Evolutionary conservation across 92 coral and sea anemone species (phyloP).

Genomic region (Umimayanthus kanabou): DNA sequence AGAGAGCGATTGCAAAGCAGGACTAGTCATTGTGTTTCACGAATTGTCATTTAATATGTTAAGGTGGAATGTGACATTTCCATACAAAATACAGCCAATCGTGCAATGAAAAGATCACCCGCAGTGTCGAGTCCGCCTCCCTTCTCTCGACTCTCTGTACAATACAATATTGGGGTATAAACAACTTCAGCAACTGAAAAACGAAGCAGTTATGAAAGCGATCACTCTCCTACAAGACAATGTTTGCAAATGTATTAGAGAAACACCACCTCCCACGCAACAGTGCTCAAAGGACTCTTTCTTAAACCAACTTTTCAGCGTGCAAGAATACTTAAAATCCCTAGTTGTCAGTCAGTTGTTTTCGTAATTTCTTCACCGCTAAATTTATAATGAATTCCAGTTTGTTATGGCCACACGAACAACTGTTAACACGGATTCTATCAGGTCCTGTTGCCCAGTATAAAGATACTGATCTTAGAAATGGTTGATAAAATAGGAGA

Average conservation of each 20-base stretch:
- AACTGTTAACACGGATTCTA: slow-evolving; percentile 12
- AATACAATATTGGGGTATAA: slow-evolving; percentile 9
- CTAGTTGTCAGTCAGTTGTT: not conserved
- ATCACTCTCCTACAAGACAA: slow-evolving; percentile 18
- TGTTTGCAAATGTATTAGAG: slow-evolving; percentile 6
- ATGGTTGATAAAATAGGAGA: not conserved
- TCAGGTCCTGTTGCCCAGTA: not conserved
- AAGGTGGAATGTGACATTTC: slow-evolving; percentile 12
- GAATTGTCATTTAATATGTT: slow-evolving; percentile 11
- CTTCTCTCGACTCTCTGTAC: slow-evolving; percentile 12
- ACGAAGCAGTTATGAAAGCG: slow-evolving; percentile 16
- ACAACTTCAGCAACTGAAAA: not conserved
- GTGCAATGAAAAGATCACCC: slow-evolving; percentile 22
- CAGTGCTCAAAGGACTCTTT: not conserved
- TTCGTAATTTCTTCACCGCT: not conserved
- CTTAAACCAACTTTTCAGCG: not conserved
- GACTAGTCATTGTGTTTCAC: not conserved
- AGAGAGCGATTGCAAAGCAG: not conserved
- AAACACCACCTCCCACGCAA: slow-evolving; percentile 4
- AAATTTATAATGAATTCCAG: slow-evolving; percentile 6
- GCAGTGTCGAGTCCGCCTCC: slow-evolving; percentile 34
- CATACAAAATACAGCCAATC: slow-evolving; percentile 17
- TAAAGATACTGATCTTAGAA: not conserved
- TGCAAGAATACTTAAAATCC: not conserved
- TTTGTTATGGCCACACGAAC: not conserved